A percentile compares a stretch with the other conserved stretches of the same genome.
Conservation (phyloP, 2,113 vertebrate species). For the Struthio camelus region DNA sequence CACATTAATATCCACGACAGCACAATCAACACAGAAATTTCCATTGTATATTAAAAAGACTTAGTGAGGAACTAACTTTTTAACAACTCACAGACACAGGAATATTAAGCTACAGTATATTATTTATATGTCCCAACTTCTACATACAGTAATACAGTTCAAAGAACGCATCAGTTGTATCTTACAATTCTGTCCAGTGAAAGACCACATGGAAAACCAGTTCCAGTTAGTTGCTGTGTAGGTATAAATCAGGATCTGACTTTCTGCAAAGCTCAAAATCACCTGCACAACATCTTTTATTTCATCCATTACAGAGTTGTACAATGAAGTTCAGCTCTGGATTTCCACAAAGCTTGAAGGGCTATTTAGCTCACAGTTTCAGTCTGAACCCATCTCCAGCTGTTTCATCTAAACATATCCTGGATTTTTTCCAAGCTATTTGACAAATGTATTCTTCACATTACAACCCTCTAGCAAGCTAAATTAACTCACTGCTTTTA, state of each 20-base stretch:
- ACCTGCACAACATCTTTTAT: not conserved
- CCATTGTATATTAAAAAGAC: not conserved
- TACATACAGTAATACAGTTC: not conserved
- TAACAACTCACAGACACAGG: not conserved
- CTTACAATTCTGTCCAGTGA: not conserved
- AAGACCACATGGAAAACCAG: not conserved
- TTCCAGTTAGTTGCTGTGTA: not conserved
- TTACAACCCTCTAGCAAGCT: slow-evolving; percentile 32
- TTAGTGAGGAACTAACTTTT: not conserved
- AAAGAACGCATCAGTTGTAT: not conserved
- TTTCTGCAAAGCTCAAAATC: not conserved
- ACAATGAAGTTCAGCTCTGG: not conserved
- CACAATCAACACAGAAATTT: not conserved
- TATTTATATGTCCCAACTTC: not conserved
- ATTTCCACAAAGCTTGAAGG: not conserved
- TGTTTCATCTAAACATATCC: not conserved
- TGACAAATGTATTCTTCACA: slow-evolving; percentile 48
- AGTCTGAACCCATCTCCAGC: not conserved
- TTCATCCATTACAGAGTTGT: not conserved
- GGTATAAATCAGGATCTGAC: not conserved
- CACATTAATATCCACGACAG: not conserved
- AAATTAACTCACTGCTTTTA: slow-evolving; percentile 30
- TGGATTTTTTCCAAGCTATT: slow-evolving; percentile 51
- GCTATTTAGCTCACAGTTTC: not conserved
- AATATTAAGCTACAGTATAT: not conserved